Evolutionary conservation across 2,797 vertebrate genomes (phyloP).

Genomic region (Siniperca scherzeri): DNA sequence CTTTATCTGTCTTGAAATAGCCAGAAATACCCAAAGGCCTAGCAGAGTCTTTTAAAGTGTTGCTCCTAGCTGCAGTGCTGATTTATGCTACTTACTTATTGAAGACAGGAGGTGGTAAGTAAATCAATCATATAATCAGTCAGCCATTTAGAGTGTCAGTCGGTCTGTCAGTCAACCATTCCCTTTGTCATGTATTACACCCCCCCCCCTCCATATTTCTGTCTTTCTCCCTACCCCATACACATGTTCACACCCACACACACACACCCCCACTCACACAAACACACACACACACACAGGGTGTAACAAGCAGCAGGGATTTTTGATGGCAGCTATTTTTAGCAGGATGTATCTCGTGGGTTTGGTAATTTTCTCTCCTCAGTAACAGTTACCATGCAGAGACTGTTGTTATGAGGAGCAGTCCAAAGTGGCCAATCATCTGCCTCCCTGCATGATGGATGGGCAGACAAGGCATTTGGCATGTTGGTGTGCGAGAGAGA

Average conservation of each 20-base stretch:
- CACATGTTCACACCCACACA: slow-evolving; percentile 12
- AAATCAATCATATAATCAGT: slow-evolving; percentile 80
- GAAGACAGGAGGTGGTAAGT: slow-evolving; percentile 73
- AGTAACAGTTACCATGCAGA: slow-evolving; percentile 83
- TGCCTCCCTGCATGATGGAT: slow-evolving; percentile 74
- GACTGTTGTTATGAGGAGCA: slow-evolving; percentile 76
- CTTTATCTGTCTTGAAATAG: slow-evolving; percentile 61
- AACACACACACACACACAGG: slow-evolving; percentile 24
- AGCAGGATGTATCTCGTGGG: slow-evolving; percentile 77
- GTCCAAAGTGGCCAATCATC: slow-evolving; percentile 75
- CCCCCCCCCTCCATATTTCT: slow-evolving; percentile 39
- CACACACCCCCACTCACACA: slow-evolving; percentile 30
- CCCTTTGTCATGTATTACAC: slow-evolving; percentile 45
- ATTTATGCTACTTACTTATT: slow-evolving; percentile 75
- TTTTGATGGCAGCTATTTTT: slow-evolving; percentile 83
- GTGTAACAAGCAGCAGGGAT: slow-evolving; percentile 72
- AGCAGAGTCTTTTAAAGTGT: slow-evolving; percentile 47
- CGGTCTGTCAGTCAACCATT: slow-evolving; percentile 73
- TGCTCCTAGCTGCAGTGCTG: slow-evolving; percentile 50
- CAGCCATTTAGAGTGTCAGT: slow-evolving; percentile 71
- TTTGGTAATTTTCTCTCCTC: slow-evolving; percentile 83
- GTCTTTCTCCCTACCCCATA: slow-evolving; percentile 16
- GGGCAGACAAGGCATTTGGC: slow-evolving; percentile 63
- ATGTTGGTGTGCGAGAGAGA: slow-evolving; percentile 38
- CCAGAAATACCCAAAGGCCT: slow-evolving; percentile 51